Evolutionary conservation across 2,888 invertebrate species (phyloP), one percentile per base, ranked within the genome.

Genomic region (Yponomeuta plumbellus): DNA sequence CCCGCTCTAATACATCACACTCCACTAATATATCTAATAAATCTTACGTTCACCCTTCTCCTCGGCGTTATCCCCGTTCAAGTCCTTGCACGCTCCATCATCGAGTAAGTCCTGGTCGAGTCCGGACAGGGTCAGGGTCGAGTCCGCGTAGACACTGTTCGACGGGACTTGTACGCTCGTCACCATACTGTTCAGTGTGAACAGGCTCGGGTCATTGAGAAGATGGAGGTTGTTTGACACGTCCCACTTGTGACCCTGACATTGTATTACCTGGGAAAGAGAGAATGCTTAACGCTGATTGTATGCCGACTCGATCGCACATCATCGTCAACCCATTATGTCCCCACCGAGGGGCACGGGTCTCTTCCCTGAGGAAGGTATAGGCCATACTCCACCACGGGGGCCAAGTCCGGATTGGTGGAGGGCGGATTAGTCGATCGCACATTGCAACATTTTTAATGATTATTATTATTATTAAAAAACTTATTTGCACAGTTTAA

Each of bases 181-280:
- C 59, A 90, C 90, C 91, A 90, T 91, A 70, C 88, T 88, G 57
- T 89, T 90, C 23, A 92, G 66, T 0, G 91, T 88, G 67, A 89
- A 88, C 74, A 86, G 77, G 82, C 85, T 93, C 64, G 87, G 92
- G 76, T 83, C 92, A 74, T 83, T 92, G 64, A 93, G 80, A 67
- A 93, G 81, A 67, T 93, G 93, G 11, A 93, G 80, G 72, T 93
- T 94, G 69, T 94, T 94, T 0, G 92, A 92, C 0, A 94, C 92
- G 71, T 94, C 94, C 94, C 94, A 94, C 52, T 93, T 92, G 76
- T 95, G 94, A 0, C 95, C 95, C 69, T 94, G 94, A 21, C 93
- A 92, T 71, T 94, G 81, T 58, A 94, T 80, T 8, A 93, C 89
- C 34, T 34, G 34, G 8, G 34, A 34, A 34, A 34, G 34, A 6